Evolutionary conservation across 1,140 invertebrate genomes (phyloP).

Genomic region (Rhysida immarginata): DNA sequence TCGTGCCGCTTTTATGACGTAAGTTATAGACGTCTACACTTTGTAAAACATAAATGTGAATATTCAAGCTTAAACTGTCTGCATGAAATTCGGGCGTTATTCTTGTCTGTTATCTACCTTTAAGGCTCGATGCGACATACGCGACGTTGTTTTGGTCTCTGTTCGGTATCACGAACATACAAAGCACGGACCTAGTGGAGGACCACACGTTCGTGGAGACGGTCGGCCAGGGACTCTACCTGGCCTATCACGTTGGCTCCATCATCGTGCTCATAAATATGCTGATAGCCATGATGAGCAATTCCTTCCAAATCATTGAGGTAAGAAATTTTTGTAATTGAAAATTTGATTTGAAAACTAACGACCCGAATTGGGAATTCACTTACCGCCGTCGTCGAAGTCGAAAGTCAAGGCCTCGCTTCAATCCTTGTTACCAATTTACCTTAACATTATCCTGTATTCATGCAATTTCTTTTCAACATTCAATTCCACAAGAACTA

Average conservation of each 20-base stretch:
- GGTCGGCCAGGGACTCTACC: slow-evolving; percentile 29
- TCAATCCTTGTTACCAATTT: too few relatives aligned
- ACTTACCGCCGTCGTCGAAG: too few relatives aligned
- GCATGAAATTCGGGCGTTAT: too few relatives aligned
- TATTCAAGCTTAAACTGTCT: background rate
- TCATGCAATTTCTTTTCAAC: too few relatives aligned
- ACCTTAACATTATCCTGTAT: too few relatives aligned
- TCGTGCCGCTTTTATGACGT: slow-evolving; percentile 25
- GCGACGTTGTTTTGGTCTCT: slow-evolving; percentile 40
- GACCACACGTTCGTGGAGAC: slow-evolving; percentile 21
- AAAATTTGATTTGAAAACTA: too few relatives aligned
- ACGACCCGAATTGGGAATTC: too few relatives aligned
- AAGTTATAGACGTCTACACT: too few relatives aligned
- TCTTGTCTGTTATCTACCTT: too few relatives aligned
- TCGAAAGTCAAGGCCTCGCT: too few relatives aligned
- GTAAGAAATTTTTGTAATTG: too few relatives aligned
- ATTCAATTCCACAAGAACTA: too few relatives aligned
- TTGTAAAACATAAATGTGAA: background rate
- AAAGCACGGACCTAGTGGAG: slow-evolving; percentile 15
- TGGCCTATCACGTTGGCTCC: slow-evolving; percentile 36
- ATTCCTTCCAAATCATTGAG: slow-evolving; percentile 42
- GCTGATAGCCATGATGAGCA: slow-evolving; percentile 44
- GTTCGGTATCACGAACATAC: slow-evolving; percentile 28
- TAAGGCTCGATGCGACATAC: slow-evolving; percentile 36
- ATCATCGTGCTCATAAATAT: slow-evolving; percentile 45